Evolutionary conservation across 2,888 invertebrate species (phyloP).

Genomic region (Phania funesta): DNA sequence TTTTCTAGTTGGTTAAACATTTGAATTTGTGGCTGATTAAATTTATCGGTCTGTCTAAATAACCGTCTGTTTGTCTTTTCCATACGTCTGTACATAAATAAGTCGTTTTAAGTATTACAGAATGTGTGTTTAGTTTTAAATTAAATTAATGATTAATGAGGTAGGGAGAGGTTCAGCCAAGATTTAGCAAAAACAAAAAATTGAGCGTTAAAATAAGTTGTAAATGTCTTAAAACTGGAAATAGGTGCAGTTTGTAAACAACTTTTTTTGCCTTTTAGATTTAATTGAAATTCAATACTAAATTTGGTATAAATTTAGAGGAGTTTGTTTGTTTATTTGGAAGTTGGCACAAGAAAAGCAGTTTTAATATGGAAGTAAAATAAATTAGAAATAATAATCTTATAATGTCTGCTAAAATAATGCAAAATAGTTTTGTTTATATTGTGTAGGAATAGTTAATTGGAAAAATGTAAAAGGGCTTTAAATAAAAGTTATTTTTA

Average conservation of each 20-base stretch:
- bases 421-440: neutral
- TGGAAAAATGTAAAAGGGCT: neutral
- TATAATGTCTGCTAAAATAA: constrained; percentile 5
- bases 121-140: constrained; percentile 35
- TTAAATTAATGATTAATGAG: constrained; percentile 65
- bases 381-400: constrained; percentile 31
- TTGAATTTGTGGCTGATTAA: constrained; percentile 55
- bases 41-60: constrained; percentile 8
- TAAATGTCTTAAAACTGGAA: constrained; percentile 53
- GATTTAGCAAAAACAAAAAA: neutral
- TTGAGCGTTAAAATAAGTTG: constrained; percentile 54
- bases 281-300: constrained; percentile 43
- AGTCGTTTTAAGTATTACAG: neutral
- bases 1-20: constrained; percentile 55
- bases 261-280: neutral
- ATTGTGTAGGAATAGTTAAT: neutral
- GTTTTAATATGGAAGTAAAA: neutral
- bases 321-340: neutral
- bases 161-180: constrained; percentile 53
- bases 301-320: constrained; percentile 28
- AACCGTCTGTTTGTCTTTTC: neutral
- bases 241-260: constrained; percentile 53
- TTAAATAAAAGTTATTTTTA: neutral
- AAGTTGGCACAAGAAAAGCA: neutral
- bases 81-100: neutral